Evolutionary conservation across 2,113 vertebrate genomes (phyloP), one percentile per base, ranked within the genome.

Genomic region (Rhynchopsitta pachyrhyncha): DNA sequence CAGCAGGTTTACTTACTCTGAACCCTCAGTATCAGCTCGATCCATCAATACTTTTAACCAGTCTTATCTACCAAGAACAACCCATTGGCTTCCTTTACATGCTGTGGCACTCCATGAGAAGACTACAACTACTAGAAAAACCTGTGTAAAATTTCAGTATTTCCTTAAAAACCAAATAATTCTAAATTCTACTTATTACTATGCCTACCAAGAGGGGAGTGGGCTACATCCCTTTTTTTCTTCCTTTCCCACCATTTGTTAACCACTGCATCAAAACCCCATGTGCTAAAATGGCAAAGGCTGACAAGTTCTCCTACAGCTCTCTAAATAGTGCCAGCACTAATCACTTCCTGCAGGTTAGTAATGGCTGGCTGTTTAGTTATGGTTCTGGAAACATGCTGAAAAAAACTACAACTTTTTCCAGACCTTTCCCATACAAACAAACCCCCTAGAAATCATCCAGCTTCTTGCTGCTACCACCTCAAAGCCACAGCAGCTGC

Each of bases 141-240:
- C 8, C 2, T 1, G 9, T 8, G 31, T 16, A 86, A 69, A 90
- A 81, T 17, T 31, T 13, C 71, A 50, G 20, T 25, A 86, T 22
- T 92, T 73, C 53, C 13, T 53, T 10, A 2, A 53, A 79, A 88
- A 82, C 17, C 4, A 68, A 74, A 28, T 7, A 28, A 88, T 20
- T 4, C 0, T 15, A 76, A 76, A 0, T 62, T 69, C 19, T n/a
- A 77, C 15, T 83, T 57, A n/a, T 2, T n/a, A 53, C 10, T 24
- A 28, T 35, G 37, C 28, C n/a, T 46, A 44, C 24, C 41, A 74
- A 18, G 4, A 18, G 41, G 8, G 19, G 49, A 86, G 2, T 16
- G 8, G n/a, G 13, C 63, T 28, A 18, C 4, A 25, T 5, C 7
- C 19, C 10, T 44, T 41, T 7, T 25, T 23, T 50, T 37, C 27